These are phyloP conservation scores for Coenobita brevimanus DNA, from an alignment of 1,140 invertebrate species.

Conservation along the genomic window DNA sequence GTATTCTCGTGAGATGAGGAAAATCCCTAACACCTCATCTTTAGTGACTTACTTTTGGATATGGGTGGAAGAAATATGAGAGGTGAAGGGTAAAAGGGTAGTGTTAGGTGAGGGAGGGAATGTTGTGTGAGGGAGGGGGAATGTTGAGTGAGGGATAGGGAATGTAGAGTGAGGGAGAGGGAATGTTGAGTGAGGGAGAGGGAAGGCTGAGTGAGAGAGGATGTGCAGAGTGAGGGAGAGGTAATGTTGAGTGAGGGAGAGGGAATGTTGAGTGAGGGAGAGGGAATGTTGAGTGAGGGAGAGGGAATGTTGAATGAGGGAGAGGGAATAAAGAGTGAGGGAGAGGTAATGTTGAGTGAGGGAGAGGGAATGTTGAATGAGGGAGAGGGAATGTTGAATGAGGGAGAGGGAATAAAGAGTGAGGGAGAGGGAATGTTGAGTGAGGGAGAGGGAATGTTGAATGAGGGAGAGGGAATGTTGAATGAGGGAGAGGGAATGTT, in stretches of 20 bases:
- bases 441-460: neutral
- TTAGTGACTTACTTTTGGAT: too few species aligned
- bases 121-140: neutral
- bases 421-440: neutral
- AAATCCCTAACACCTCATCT: too few species aligned
- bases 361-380: neutral
- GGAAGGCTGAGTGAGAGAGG: neutral
- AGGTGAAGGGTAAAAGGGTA: too few species aligned
- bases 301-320: neutral
- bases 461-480: neutral
- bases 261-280: neutral
- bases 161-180: neutral
- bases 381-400: neutral
- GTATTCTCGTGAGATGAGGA: too few species aligned
- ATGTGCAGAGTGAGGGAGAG: too few species aligned
- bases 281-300: neutral
- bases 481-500: neutral
- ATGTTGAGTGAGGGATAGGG: neutral
- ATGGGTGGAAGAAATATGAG: too few species aligned
- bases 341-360: neutral
- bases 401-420: neutral
- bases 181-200: neutral
- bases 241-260: neutral
- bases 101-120: neutral
- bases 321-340: neutral